Evolutionary conservation across 1,140 invertebrate genomes (phyloP).

Genomic region (Elysia chlorotica): DNA sequence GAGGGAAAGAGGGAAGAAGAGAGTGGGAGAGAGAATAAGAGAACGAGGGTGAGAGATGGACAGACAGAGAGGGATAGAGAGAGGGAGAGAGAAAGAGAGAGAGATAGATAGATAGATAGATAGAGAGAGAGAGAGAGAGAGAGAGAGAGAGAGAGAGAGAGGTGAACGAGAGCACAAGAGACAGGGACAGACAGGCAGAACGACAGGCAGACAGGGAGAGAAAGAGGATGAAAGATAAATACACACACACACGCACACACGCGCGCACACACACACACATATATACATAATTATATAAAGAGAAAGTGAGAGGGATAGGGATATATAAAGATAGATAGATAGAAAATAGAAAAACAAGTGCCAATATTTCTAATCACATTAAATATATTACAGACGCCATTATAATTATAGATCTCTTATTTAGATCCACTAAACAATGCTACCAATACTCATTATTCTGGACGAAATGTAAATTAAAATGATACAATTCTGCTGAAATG

Average conservation of each 20-base stretch:
- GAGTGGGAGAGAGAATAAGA: background rate
- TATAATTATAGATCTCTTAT: too few relatives aligned
- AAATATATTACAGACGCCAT: too few relatives aligned
- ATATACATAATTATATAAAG: too few relatives aligned
- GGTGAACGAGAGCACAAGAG: too few relatives aligned
- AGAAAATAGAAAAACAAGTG: too few relatives aligned
- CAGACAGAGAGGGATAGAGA: background rate
- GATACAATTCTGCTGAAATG: too few relatives aligned
- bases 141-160: slow-evolving; percentile 9
- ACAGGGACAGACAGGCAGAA: too few relatives aligned
- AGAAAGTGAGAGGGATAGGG: slow-evolving; percentile 8
- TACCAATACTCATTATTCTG: too few relatives aligned
- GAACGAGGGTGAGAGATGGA: background rate
- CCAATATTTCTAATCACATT: too few relatives aligned
- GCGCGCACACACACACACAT: background rate
- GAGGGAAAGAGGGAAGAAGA: background rate
- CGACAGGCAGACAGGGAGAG: too few relatives aligned
- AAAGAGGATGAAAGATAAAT: background rate
- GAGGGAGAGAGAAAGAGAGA: slow-evolving; percentile 4
- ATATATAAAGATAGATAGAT: background rate
- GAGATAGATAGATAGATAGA: background rate
- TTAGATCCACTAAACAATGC: too few relatives aligned
- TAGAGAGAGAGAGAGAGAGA: background rate
- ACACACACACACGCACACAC: background rate
- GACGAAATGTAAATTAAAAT: too few relatives aligned